Evolutionary conservation across 2,113 vertebrate genomes (phyloP).

Genomic region (Seriola rivoliana): DNA sequence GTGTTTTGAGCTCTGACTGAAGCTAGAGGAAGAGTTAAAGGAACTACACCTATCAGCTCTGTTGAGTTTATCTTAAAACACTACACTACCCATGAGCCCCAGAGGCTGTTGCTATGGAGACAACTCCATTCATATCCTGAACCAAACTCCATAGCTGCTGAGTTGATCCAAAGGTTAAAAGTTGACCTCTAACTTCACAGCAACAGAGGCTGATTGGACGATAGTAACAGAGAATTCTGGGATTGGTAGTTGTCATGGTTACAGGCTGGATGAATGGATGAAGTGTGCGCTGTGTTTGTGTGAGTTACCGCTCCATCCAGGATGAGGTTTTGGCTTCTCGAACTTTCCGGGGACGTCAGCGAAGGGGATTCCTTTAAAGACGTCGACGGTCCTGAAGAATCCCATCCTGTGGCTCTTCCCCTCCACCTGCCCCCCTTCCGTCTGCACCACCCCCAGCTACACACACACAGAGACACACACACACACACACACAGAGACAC

Average conservation of each 20-base stretch:
- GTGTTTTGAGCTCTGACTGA: no score
- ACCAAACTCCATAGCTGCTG: no score
- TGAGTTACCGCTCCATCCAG: slow-evolving; percentile 88
- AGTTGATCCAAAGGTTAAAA: no score
- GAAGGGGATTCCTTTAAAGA: slow-evolving; percentile 93
- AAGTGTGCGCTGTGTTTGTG: neutral
- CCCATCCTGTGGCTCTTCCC: slow-evolving; percentile 82
- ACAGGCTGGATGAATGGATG: neutral
- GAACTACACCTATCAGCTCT: no score
- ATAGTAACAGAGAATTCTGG: neutral
- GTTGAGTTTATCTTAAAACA: no score
- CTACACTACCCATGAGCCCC: neutral
- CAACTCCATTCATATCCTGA: neutral
- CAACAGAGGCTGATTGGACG: neutral
- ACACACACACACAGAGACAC: neutral
- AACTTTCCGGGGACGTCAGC: slow-evolving; percentile 85
- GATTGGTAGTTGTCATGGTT: neutral
- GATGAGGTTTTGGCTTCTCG: slow-evolving; percentile 88
- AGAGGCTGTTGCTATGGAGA: neutral
- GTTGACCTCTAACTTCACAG: no score
- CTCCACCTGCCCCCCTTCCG: slow-evolving; percentile 89
- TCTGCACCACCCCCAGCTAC: slow-evolving; percentile 89
- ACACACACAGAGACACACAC: slow-evolving; percentile 42
- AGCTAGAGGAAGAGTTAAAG: no score
- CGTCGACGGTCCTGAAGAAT: slow-evolving; percentile 80